A percentile compares a stretch with the other conserved stretches of the same genome.
Evolutionary conservation across 2,888 invertebrate genomes (phyloP).

Genomic region (Hypsopygia costalis): DNA sequence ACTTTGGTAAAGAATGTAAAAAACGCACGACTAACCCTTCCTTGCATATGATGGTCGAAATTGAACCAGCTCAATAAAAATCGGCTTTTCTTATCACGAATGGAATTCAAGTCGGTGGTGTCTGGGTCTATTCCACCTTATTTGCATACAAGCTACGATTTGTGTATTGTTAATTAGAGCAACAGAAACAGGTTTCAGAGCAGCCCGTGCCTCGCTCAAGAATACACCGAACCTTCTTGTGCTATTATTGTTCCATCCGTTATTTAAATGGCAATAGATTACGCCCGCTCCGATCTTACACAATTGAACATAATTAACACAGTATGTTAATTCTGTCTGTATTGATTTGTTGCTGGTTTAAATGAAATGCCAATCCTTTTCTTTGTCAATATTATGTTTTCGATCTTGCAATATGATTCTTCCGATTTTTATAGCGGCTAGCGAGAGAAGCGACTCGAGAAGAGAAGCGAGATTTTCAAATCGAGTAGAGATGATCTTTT

Average conservation of each 20-base stretch:
- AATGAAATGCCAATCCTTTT: slow-evolving; percentile 16
- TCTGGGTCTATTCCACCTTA: slow-evolving; percentile 45
- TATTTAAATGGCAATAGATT: slow-evolving; percentile 77
- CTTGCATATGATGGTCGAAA: slow-evolving; percentile 27
- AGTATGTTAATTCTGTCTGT: slow-evolving; percentile 62
- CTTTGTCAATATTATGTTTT: slow-evolving; percentile 9
- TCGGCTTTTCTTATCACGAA: slow-evolving; percentile 34
- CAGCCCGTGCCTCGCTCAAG: slow-evolving; percentile 35
- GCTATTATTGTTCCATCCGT: slow-evolving; percentile 74
- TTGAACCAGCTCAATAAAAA: slow-evolving; percentile 40
- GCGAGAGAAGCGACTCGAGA: no score
- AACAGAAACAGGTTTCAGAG: slow-evolving; percentile 65
- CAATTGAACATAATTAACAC: slow-evolving; percentile 72
- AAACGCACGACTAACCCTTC: slow-evolving; percentile 18
- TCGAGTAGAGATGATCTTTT: no score
- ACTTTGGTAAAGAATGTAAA: slow-evolving; percentile 10
- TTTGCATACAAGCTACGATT: slow-evolving; percentile 80
- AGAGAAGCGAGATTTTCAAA: no score
- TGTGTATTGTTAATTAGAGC: slow-evolving; percentile 80
- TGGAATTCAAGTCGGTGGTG: slow-evolving; percentile 33
- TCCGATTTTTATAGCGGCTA: no score
- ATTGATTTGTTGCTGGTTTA: slow-evolving; percentile 40
- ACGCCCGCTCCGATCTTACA: slow-evolving; percentile 48
- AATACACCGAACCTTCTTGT: slow-evolving; percentile 54
- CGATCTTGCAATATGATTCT: no score